These are phyloP conservation scores for Procambarus clarkii DNA, from an alignment of 1,140 invertebrate species.

Conservation along the genomic window DNA sequence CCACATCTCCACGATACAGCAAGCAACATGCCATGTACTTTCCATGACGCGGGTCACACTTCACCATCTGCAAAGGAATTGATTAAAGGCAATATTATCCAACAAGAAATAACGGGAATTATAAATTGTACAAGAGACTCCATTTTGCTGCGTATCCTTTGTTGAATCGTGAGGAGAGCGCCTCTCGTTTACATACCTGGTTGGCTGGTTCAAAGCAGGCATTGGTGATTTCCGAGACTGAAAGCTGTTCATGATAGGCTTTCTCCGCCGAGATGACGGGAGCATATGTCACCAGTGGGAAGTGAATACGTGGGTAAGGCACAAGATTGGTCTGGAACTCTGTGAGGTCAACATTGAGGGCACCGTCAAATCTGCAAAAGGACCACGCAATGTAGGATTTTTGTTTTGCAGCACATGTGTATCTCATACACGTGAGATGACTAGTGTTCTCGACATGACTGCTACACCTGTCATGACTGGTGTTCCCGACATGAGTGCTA, in stretches of 20 bases:
- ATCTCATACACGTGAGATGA: too few relatives aligned
- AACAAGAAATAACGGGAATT: neutral
- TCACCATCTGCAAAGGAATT: slow-evolving; percentile 19
- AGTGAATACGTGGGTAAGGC: slow-evolving; percentile 19
- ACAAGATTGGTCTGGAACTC: slow-evolving; percentile 37
- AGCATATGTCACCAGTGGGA: slow-evolving; percentile 29
- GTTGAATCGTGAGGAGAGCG: too few relatives aligned
- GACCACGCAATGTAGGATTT: too few relatives aligned
- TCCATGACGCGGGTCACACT: slow-evolving; percentile 29
- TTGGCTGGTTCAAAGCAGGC: slow-evolving; percentile 38
- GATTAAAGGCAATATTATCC: too few relatives aligned
- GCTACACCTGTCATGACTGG: too few relatives aligned
- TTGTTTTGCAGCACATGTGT: too few relatives aligned
- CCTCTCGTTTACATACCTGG: neutral
- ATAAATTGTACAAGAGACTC: neutral
- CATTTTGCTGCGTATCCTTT: neutral
- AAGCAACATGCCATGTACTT: slow-evolving; percentile 42
- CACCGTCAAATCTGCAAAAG: slow-evolving; percentile 32
- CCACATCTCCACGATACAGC: slow-evolving; percentile 26
- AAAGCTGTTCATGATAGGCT: slow-evolving; percentile 33
- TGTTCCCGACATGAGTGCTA: too few relatives aligned
- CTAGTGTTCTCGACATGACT: too few relatives aligned
- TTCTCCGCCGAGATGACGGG: slow-evolving; percentile 43
- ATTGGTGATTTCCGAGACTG: slow-evolving; percentile 35
- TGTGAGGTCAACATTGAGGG: slow-evolving; percentile 30